These are phyloP conservation scores for Pristionchus maxplancki DNA, from an alignment of 2,888 invertebrate species.

Conservation along the genomic window DNA sequence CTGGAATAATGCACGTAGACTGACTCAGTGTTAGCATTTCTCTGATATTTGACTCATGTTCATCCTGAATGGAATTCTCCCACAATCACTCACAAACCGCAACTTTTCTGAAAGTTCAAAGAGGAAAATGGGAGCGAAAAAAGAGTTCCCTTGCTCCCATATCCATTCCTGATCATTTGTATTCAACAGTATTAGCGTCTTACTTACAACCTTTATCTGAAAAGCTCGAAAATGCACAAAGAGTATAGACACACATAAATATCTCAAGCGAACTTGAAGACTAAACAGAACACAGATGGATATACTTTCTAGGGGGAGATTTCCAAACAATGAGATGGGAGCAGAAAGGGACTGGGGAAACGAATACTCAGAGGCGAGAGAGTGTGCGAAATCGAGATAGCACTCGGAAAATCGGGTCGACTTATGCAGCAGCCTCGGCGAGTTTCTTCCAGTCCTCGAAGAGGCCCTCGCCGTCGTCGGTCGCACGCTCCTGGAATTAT, in stretches of 20 bases:
- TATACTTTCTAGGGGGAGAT: background rate
- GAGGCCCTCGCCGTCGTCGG: constrained; percentile 23
- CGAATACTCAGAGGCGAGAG: constrained; percentile 13
- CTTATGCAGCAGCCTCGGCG: constrained; percentile 1
- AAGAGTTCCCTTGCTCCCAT: background rate
- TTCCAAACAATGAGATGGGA: constrained; percentile 19
- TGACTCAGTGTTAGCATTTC: background rate
- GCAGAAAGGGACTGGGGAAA: background rate
- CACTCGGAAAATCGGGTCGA: background rate
- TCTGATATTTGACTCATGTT: background rate
- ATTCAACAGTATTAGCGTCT: background rate
- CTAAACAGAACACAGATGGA: constrained; percentile 28
- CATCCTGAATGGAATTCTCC: background rate
- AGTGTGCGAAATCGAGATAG: constrained; percentile 5
- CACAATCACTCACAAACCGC: background rate
- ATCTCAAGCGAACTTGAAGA: background rate
- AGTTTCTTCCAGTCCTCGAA: constrained; percentile 51
- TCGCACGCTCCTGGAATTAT: constrained; percentile 43
- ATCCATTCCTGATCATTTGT: background rate
- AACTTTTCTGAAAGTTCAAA: background rate
- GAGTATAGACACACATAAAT: background rate
- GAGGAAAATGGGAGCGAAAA: background rate
- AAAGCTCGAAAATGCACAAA: constrained; percentile 30
- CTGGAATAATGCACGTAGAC: background rate
- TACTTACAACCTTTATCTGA: constrained; percentile 32